A percentile compares a stretch with the other conserved stretches of the same genome.
Conservation (phyloP, 2,797 vertebrate species). For the Periparus ater region DNA sequence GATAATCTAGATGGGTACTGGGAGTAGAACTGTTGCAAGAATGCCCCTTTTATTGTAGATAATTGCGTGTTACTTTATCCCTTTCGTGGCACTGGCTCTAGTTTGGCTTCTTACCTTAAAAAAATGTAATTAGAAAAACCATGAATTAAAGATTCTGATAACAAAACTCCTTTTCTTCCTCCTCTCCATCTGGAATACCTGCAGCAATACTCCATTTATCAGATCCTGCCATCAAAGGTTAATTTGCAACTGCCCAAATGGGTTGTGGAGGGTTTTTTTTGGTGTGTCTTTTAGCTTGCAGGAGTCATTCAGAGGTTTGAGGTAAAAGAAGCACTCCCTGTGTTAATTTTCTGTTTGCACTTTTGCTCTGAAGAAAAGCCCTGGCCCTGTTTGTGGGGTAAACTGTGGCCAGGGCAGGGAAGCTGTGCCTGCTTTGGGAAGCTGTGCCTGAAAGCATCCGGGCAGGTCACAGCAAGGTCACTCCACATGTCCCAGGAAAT, state of each 20-base stretch:
- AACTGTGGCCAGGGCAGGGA: not conserved
- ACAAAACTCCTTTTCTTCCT: slow-evolving; percentile 10
- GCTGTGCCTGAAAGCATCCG: slow-evolving; percentile 59
- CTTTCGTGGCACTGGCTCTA: not conserved
- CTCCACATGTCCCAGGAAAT: slow-evolving; percentile 76
- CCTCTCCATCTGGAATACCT: slow-evolving; percentile 19
- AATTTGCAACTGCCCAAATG: slow-evolving; percentile 5
- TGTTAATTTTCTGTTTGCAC: not conserved
- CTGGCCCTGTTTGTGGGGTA: not conserved
- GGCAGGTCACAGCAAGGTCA: slow-evolving; percentile 74
- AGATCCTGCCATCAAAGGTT: slow-evolving; percentile 25
- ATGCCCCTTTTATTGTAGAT: not conserved
- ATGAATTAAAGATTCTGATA: not conserved
- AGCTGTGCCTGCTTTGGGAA: slow-evolving; percentile 37
- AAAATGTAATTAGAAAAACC: not conserved
- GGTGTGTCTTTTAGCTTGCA: not conserved
- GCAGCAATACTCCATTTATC: not conserved
- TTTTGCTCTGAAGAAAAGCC: not conserved
- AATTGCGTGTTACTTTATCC: not conserved
- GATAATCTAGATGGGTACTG: not conserved
- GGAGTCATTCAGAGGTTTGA: not conserved
- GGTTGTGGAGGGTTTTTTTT: not conserved
- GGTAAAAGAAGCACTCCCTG: not conserved
- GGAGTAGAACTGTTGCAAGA: not conserved
- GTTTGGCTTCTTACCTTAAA: not conserved